Evolutionary conservation across 2,113 vertebrate genomes (phyloP), one percentile per base, ranked within the genome.

Genomic region (Globicephala melas): DNA sequence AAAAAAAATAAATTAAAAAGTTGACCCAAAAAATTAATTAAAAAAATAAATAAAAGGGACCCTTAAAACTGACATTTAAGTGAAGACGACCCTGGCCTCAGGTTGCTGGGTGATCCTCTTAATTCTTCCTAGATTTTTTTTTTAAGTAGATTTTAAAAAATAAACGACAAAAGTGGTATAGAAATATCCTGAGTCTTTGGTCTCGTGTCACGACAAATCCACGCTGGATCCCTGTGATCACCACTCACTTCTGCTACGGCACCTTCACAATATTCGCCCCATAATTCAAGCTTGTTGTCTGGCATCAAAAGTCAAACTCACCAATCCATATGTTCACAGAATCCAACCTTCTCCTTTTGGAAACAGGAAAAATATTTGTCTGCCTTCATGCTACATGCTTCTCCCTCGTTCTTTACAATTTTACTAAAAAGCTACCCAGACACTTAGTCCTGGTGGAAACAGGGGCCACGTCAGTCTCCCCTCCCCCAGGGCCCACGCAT

Each of bases 401-500:
- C 47, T 20, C 31, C 17, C 15, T 44, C 50, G 6, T 12, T 36
- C 28, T 65, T 28, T 8, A 6, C 20, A 4, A 0, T 12, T 6
- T 28, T 41, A 11, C 63, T 3, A 5, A 47, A 26, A 44, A 17
- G 28, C 25, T 3, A 31, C 26, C 0, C 5, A 47, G 0, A 3
- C 41, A 0, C 14, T 38, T 1, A 14, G 28, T 62, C 28, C 60
- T 26, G 2, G 17, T n/a, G 18, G 18, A 89, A 11, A 41, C 1
- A 11, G 10, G 7, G 67, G 82, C 3, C 28, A 10, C 8, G 0
- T 25, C 26, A 0, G 25, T 3, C 38, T 15, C 36, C 9, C 25
- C 38, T 3, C 12, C 6, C 15, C 31, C 14, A 5, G 33, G n/a
- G 53, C 44, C 67, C 8, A 1, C 3, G 8, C 1, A 1, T 2